Conservation (phyloP, 2,113 vertebrate species). For the Dunckerocampus dactyliophorus region DNA sequence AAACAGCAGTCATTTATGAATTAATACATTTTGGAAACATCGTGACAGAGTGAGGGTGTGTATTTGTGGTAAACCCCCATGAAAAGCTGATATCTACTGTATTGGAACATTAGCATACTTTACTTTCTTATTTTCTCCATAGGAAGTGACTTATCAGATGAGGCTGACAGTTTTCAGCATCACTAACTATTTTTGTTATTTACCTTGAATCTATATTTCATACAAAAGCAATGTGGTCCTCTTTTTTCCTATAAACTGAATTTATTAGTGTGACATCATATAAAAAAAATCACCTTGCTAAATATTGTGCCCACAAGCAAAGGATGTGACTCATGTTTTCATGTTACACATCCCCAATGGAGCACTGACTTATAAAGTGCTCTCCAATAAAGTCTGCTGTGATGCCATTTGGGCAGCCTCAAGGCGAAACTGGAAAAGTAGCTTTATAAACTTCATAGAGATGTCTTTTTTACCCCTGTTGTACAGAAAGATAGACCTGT, state of each 20-base stretch:
- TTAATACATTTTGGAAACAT: too few relatives aligned
- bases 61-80: too few relatives aligned
- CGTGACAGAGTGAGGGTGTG: too few relatives aligned
- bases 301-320: slow-evolving; percentile 58
- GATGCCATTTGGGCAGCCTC: slow-evolving; percentile 36
- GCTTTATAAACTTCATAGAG: slow-evolving; percentile 34
- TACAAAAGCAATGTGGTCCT: slow-evolving; percentile 24
- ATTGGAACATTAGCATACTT: too few relatives aligned
- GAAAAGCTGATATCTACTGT: too few relatives aligned
- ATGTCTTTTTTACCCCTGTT: slow-evolving; percentile 12
- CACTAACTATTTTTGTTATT: too few relatives aligned
- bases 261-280: slow-evolving; percentile 26
- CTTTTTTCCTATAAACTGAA: slow-evolving; percentile 22
- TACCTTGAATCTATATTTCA: slow-evolving; percentile 16
- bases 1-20: too few relatives aligned
- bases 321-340: slow-evolving; percentile 49
- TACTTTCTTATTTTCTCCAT: too few relatives aligned
- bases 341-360: slow-evolving; percentile 49
- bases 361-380: slow-evolving; percentile 55
- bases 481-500: slow-evolving; percentile 11
- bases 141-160: too few relatives aligned
- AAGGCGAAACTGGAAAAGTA: slow-evolving; percentile 36
- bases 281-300: slow-evolving; percentile 31
- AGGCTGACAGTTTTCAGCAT: too few relatives aligned
- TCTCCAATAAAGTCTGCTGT: slow-evolving; percentile 51